phyloP scores from a whole-genome alignment of 2,888 invertebrate species.

The Lasius fuliginosus region DNA sequence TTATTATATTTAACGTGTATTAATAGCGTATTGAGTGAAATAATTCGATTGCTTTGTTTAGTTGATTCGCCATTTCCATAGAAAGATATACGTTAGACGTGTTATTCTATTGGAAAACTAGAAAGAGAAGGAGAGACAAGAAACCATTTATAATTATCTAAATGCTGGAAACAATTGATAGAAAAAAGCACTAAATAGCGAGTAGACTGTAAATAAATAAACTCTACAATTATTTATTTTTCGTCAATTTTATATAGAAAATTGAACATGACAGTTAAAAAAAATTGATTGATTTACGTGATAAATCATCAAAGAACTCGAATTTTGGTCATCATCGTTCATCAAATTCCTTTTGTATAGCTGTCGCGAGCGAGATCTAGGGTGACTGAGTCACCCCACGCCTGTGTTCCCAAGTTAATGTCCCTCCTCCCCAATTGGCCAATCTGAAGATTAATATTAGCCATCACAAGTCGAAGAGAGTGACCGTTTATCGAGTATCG shows the following conservation, averaged over 20 bases:
- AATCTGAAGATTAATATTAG: slow-evolving; percentile 29
- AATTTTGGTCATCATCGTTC: slow-evolving; percentile 27
- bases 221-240: not conserved
- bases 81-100: not conserved
- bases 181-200: not conserved
- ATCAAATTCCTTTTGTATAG: slow-evolving; percentile 42
- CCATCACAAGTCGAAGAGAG: slow-evolving; percentile 7
- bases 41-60: slow-evolving; percentile 31
- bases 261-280: not conserved
- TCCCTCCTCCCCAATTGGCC: not conserved
- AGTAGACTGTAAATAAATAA: not conserved
- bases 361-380: slow-evolving; percentile 32
- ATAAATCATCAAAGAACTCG: slow-evolving; percentile 28
- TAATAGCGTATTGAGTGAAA: slow-evolving; percentile 11
- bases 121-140: not conserved
- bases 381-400: slow-evolving; percentile 25
- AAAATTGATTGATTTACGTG: slow-evolving; percentile 19
- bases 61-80: slow-evolving; percentile 16
- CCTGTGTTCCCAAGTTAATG: slow-evolving; percentile 19
- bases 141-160: not conserved
- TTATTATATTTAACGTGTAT: slow-evolving; percentile 23
- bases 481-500: slow-evolving; percentile 9
- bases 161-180: not conserved
- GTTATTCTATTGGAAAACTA: slow-evolving; percentile 14
- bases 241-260: not conserved